A percentile compares a stretch with the other conserved stretches of the same genome.
Conservation (phyloP, 2,888 invertebrate species). For the Selenia dentaria region DNA sequence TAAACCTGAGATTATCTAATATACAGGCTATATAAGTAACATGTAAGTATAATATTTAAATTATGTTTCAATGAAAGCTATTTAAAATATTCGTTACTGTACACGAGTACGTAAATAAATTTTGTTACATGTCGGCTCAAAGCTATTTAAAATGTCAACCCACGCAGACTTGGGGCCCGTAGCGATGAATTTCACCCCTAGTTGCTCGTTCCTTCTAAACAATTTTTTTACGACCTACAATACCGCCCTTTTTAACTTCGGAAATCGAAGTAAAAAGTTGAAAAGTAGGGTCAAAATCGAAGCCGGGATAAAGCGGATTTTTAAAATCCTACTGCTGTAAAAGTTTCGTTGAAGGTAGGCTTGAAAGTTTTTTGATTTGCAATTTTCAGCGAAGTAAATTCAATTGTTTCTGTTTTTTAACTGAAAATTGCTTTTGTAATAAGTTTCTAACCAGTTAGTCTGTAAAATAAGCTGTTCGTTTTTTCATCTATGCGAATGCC, state of each 20-base stretch:
- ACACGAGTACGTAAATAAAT: not conserved
- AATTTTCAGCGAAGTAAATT: slow-evolving; percentile 14
- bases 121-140: slow-evolving; percentile 40
- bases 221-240: slow-evolving; percentile 31
- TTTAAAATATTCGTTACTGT: no score
- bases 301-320: slow-evolving; percentile 23
- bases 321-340: slow-evolving; percentile 12
- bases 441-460: not conserved
- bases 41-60: no score
- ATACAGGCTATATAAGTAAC: no score
- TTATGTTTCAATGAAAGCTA: no score
- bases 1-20: no score
- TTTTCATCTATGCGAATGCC: no score
- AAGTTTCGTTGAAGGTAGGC: slow-evolving; percentile 12
- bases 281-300: slow-evolving; percentile 22
- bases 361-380: slow-evolving; percentile 18
- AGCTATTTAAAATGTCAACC: slow-evolving; percentile 60
- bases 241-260: slow-evolving; percentile 25
- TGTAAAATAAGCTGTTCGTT: no score
- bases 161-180: slow-evolving; percentile 45
- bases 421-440: slow-evolving; percentile 9
- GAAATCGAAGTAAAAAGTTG: slow-evolving; percentile 26
- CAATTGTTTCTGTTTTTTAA: slow-evolving; percentile 16
- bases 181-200: slow-evolving; percentile 34
- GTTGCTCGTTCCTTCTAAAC: slow-evolving; percentile 42